Evolutionary conservation across 2,797 vertebrate species (phyloP), one percentile per base, ranked within the genome.

Genomic region (Xerus rutilus): DNA sequence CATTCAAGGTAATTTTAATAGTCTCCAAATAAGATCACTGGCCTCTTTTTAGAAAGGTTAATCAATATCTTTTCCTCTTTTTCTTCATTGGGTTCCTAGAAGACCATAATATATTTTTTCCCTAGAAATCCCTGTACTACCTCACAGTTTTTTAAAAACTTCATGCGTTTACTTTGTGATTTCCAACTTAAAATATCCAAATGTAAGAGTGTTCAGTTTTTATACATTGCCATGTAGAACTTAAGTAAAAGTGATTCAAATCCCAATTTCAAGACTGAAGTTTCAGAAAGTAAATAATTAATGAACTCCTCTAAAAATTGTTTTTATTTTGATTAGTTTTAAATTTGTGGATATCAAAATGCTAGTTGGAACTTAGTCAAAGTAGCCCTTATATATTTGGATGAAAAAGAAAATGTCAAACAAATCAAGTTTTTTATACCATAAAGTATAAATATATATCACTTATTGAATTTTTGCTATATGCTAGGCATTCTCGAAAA

Each of bases 231-330:
- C 9, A 74, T 77, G 20, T 43, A 83, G 5, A 43, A 45, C 74
- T 45, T 76, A 64, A 85, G 59, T 49, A 65, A 74, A 93, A 86
- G 39, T 52, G 82, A 81, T 39, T 87, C n/a, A 83, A 23, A 70
- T 79, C 7, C 77, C 45, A 86, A 77, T 70, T 85, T 89, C 23
- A 91, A 85, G n/a, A 47, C 7, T 54, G 23, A 82, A 7, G 6
- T 45, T 49, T 78, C 88, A 91, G 39, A 79, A 96, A 90, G 23
- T 35, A 88, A 93, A 81, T 79, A 85, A 62, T 9, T 49, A 91
- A 69, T 93, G 39, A 76, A 39, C 1, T 70, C 7, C 8, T 59
- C 10, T 82, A 67, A 70, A 85, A 88, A 64, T 54, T 32, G 21
- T 54, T 86, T 21, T 67, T 52, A 52, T 88, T 91, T 93, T 79